Conservation (phyloP, 2,888 invertebrate genomes). For the Stenoptilia bipunctidactyla region DNA sequence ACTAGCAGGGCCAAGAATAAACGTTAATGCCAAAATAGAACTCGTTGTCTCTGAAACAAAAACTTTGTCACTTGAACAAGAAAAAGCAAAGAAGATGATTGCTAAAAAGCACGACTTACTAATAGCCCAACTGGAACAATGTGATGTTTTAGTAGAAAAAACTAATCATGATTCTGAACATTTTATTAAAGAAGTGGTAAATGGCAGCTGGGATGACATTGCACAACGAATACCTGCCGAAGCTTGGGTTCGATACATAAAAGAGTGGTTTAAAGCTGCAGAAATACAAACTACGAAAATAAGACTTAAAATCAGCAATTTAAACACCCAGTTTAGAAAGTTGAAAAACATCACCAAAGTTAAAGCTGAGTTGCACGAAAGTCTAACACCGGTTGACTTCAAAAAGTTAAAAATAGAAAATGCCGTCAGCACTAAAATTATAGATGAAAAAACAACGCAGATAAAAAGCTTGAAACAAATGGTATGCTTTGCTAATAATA, state of each 20-base stretch:
- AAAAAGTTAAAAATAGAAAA: slow-evolving; percentile 75
- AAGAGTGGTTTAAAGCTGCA: slow-evolving; percentile 70
- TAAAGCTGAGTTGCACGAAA: slow-evolving; percentile 71
- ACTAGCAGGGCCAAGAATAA: slow-evolving; percentile 51
- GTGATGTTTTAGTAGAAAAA: slow-evolving; percentile 58
- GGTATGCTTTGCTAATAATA: slow-evolving; percentile 70
- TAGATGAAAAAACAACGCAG: slow-evolving; percentile 67
- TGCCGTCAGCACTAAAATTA: slow-evolving; percentile 50
- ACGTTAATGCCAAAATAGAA: slow-evolving; percentile 61
- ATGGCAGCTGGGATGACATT: slow-evolving; percentile 66
- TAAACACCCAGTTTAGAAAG: slow-evolving; percentile 65
- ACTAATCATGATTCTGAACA: slow-evolving; percentile 50
- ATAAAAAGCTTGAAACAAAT: slow-evolving; percentile 69
- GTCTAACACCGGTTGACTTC: slow-evolving; percentile 73
- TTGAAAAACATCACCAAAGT: slow-evolving; percentile 64
- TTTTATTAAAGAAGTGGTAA: slow-evolving; percentile 65
- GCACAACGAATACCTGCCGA: slow-evolving; percentile 75
- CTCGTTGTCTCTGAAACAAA: slow-evolving; percentile 63
- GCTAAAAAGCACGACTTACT: slow-evolving; percentile 46
- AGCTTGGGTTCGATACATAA: slow-evolving; percentile 70
- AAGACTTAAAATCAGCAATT: slow-evolving; percentile 66
- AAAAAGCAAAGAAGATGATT: slow-evolving; percentile 31
- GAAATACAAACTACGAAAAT: slow-evolving; percentile 71
- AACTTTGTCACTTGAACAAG: slow-evolving; percentile 35
- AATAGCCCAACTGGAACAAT: slow-evolving; percentile 69